Evolutionary conservation across 64 coral and sea anemone genomes (phyloP).

Genomic region (Stichodactyla helianthus): DNA sequence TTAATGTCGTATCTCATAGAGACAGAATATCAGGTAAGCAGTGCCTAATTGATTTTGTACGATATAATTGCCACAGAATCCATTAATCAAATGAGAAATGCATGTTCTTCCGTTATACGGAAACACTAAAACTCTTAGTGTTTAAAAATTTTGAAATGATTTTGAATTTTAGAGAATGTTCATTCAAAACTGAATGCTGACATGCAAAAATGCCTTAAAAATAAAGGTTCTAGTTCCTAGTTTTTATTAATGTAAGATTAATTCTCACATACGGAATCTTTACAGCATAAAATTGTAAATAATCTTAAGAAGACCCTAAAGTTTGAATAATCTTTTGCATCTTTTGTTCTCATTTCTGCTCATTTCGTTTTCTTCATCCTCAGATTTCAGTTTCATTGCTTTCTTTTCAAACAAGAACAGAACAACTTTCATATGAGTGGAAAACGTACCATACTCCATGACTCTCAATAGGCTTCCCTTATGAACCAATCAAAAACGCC

Average conservation of each 20-base stretch:
- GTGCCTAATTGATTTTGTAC: background rate
- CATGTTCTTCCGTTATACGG: background rate
- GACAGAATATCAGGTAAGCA: background rate
- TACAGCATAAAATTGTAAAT: constrained; percentile 4
- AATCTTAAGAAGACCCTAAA: background rate
- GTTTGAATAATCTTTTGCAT: constrained; percentile 3
- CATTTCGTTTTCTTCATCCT: background rate
- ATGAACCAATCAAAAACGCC: too few relatives aligned
- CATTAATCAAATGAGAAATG: background rate
- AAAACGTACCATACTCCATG: too few relatives aligned
- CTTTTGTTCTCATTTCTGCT: background rate
- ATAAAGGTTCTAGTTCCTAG: background rate
- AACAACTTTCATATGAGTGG: too few relatives aligned
- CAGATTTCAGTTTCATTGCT: too few relatives aligned
- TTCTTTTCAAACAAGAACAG: too few relatives aligned
- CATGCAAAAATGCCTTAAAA: background rate
- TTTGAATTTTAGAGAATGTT: background rate
- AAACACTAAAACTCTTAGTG: background rate
- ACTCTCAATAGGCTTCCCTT: too few relatives aligned
- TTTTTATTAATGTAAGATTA: background rate
- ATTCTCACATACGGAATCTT: background rate
- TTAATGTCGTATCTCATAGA: background rate
- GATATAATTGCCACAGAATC: background rate
- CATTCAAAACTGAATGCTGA: background rate
- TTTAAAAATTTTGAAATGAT: background rate